Evolutionary conservation across 35 echinoderm and acorn worm genomes (phyloP).

Genomic region (Hemicentrotus pulcherrimus): DNA sequence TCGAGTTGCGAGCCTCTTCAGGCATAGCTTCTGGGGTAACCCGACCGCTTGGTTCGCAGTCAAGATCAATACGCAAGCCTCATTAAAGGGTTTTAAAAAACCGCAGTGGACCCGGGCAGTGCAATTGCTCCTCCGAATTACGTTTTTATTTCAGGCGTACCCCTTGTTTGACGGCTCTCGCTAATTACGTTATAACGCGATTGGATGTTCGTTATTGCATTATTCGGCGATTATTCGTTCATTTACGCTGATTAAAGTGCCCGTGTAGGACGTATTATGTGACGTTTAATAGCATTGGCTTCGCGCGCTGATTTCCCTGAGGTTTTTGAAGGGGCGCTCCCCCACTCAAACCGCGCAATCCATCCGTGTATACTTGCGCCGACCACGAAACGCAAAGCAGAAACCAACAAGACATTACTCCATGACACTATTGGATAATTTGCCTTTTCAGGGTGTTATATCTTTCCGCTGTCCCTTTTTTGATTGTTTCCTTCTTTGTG

Average conservation of each 20-base stretch:
- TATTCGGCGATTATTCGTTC: slow-evolving; percentile 56
- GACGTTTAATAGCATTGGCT: slow-evolving; percentile 48
- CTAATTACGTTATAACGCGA: slow-evolving; percentile 55
- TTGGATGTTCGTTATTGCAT: slow-evolving; percentile 55
- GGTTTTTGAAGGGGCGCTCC: slow-evolving; percentile 33
- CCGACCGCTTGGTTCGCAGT: not conserved
- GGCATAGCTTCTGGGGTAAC: not conserved
- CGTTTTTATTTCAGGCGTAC: slow-evolving; percentile 29
- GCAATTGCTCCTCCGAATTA: slow-evolving; percentile 38
- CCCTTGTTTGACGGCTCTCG: slow-evolving; percentile 14
- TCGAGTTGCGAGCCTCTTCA: not conserved
- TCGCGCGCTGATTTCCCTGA: slow-evolving; percentile 39
- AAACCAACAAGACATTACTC: not conserved
- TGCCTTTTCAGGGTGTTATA: slow-evolving; percentile 34
- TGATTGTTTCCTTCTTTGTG: slow-evolving; percentile 27
- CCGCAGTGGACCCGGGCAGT: slow-evolving; percentile 15
- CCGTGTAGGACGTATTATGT: slow-evolving; percentile 43
- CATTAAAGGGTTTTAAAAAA: slow-evolving; percentile 7
- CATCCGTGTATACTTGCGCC: not conserved
- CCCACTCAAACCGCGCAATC: not conserved
- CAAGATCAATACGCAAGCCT: not conserved
- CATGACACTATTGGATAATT: slow-evolving; percentile 35
- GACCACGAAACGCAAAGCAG: not conserved
- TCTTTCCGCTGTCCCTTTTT: slow-evolving; percentile 18
- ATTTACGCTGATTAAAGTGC: slow-evolving; percentile 54